Percentiles rank a stretch among this genome's conserved stretches.
Evolutionary conservation across 2,113 vertebrate species (phyloP).

Genomic region (Ceuthmochares aereus): DNA sequence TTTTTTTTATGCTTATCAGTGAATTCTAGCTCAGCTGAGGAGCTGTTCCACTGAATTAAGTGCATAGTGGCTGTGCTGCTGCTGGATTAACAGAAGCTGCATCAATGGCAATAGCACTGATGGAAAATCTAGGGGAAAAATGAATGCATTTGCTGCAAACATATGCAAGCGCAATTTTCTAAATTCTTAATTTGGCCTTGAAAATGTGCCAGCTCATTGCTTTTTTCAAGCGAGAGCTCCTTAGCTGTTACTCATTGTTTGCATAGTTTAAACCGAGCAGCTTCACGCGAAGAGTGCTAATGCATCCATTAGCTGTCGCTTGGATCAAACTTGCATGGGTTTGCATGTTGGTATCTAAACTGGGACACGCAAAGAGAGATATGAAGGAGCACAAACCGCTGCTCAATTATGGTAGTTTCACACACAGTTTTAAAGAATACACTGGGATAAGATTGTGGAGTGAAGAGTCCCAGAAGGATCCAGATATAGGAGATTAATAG

Average conservation of each 20-base stretch:
- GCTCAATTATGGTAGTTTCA: background rate
- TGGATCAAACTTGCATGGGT: background rate
- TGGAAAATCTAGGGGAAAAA: background rate
- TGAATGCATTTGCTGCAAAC: background rate
- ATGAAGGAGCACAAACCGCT: background rate
- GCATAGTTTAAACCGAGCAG: background rate
- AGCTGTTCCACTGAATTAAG: background rate
- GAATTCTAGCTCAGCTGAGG: background rate
- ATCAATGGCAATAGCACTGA: background rate
- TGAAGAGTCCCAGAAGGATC: background rate
- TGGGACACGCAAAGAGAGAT: background rate
- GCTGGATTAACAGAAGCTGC: background rate
- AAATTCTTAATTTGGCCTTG: slow-evolving; percentile 29
- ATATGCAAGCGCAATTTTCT: background rate
- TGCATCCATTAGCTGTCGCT: background rate
- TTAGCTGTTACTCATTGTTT: background rate
- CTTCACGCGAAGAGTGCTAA: background rate
- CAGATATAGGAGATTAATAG: background rate
- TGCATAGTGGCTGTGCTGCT: background rate
- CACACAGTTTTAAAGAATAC: background rate
- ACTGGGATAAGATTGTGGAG: background rate
- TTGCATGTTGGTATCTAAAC: background rate
- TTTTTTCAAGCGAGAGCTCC: background rate
- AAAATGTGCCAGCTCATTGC: background rate
- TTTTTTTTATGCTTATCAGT: background rate